Conservation (phyloP, 2,113 vertebrate species). For the Neopipo cinnamomea region DNA sequence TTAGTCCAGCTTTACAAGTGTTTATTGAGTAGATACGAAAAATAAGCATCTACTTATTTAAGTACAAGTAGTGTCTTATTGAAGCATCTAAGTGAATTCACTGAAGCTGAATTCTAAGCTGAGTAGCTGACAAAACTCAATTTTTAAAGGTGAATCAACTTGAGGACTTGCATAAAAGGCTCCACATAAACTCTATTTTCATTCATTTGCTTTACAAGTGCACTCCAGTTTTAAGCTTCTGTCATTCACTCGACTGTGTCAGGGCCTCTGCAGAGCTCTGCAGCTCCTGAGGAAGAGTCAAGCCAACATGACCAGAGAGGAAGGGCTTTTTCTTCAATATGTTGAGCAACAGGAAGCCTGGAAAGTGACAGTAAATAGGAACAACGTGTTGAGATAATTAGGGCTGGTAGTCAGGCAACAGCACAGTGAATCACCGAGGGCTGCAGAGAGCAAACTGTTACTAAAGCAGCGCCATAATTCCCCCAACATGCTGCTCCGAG, state of each 20-base stretch:
- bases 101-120: not conserved
- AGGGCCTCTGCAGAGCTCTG: not conserved
- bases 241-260: not conserved
- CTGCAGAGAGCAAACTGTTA: constrained; percentile 40
- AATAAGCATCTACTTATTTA: not conserved
- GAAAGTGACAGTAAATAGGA: constrained; percentile 68
- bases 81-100: not conserved
- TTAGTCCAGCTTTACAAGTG: not conserved
- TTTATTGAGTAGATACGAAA: not conserved
- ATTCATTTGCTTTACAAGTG: not conserved
- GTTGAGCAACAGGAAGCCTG: constrained; percentile 68
- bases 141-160: not conserved
- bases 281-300: constrained; percentile 1
- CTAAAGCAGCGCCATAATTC: constrained; percentile 18
- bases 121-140: not conserved
- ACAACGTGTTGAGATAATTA: constrained; percentile 67
- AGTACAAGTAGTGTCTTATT: not conserved
- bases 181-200: not conserved
- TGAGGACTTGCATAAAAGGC: not conserved
- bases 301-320: constrained; percentile 21
- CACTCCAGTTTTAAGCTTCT: not conserved
- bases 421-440: constrained; percentile 46
- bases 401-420: constrained; percentile 63
- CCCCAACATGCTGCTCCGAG: constrained; percentile 23
- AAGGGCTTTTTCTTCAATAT: not conserved